Evolutionary conservation across 2,888 invertebrate species (phyloP).

Genomic region (Dioctria rufipes): DNA sequence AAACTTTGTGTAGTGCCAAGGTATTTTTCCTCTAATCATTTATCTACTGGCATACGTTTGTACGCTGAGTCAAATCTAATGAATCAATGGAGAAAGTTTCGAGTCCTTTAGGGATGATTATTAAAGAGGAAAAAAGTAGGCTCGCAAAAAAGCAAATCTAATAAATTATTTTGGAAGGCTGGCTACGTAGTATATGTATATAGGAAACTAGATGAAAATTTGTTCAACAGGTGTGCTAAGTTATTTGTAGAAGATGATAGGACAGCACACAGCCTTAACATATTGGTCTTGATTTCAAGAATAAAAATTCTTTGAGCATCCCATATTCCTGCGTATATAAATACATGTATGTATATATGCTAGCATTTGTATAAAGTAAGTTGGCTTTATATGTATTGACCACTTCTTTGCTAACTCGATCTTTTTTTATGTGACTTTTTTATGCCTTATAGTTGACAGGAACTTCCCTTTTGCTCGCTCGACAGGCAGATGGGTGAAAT

Average conservation of each 20-base stretch:
- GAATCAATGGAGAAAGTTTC: neutral
- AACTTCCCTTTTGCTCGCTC: slow-evolving; percentile 27
- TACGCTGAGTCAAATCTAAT: neutral
- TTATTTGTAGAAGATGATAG: slow-evolving; percentile 1
- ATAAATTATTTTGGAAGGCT: too few species aligned
- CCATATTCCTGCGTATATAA: neutral
- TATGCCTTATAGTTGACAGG: slow-evolving; percentile 9
- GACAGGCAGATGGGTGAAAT: slow-evolving; percentile 37
- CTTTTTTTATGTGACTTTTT: neutral
- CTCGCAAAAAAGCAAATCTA: too few species aligned
- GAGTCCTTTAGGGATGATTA: too few species aligned
- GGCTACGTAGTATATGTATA: too few species aligned
- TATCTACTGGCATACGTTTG: neutral
- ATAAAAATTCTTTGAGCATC: neutral
- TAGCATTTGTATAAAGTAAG: too few species aligned
- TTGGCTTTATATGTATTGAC: neutral
- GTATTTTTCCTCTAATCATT: neutral
- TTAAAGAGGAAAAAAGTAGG: too few species aligned
- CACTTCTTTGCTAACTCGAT: neutral
- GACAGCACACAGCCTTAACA: neutral
- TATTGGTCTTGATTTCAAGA: neutral
- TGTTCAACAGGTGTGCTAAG: neutral
- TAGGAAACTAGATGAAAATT: neutral
- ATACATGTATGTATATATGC: too few species aligned
- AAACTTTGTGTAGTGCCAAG: neutral